Percentiles rank a stretch among this genome's conserved stretches.
Evolutionary conservation across 2,113 vertebrate species (phyloP).

Genomic region (Trachemys scripta): DNA sequence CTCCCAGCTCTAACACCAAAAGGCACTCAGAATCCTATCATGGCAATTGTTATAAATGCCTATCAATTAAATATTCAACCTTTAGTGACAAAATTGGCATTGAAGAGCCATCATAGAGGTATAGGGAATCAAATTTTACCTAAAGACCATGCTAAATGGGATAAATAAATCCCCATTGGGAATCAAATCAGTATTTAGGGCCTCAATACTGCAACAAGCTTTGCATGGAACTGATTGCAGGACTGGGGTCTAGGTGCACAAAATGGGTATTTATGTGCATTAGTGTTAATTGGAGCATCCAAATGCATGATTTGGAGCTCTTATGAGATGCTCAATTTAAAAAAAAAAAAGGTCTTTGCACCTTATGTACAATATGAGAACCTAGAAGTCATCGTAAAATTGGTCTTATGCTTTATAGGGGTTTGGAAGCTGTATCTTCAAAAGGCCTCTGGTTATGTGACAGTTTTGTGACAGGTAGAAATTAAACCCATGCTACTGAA

Average conservation of each 20-base stretch:
- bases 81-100: not conserved
- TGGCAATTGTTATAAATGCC: constrained; percentile 1
- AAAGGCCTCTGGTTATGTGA: not conserved
- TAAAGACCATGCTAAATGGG: not conserved
- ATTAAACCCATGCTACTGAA: fast-evolving
- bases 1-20: constrained; percentile 2
- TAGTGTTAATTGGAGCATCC: not conserved
- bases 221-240: not conserved
- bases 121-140: not conserved
- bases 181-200: not conserved
- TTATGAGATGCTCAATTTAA: not conserved
- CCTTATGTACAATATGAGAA: not conserved
- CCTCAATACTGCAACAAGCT: not conserved
- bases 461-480: not conserved
- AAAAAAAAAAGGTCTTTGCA: not conserved
- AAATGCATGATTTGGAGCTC: not conserved
- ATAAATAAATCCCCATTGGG: constrained; percentile 1
- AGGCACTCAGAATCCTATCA: not conserved
- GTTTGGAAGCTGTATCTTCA: not conserved
- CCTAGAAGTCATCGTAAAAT: not conserved
- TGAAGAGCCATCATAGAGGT: not conserved
- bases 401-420: not conserved
- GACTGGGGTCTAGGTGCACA: not conserved
- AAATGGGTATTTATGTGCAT: not conserved
- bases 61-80: not conserved